Conservation (phyloP, 1,140 invertebrate species). For the Argopecten irradians region DNA sequence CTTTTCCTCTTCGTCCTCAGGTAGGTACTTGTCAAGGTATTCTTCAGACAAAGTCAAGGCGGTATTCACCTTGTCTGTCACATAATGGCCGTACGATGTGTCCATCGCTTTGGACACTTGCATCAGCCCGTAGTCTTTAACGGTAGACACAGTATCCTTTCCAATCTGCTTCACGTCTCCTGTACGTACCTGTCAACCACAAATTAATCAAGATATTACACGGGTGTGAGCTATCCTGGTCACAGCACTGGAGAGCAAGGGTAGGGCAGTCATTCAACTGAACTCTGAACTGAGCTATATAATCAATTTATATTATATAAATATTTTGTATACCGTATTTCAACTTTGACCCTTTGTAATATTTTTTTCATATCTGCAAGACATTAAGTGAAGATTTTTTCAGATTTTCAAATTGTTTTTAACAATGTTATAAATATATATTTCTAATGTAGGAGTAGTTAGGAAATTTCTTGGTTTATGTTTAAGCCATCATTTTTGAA, state of each 20-base stretch:
- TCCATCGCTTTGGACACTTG: conserved; percentile 57
- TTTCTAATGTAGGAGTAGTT: too few species aligned
- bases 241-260: not conserved
- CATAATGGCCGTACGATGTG: conserved; percentile 60
- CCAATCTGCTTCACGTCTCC: conserved; percentile 48
- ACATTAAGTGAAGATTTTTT: too few species aligned
- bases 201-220: not conserved
- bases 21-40: conserved; percentile 66
- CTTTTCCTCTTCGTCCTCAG: conserved; percentile 54
- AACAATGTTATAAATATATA: too few species aligned
- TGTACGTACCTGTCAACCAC: conserved; percentile 45
- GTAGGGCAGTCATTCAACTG: not conserved
- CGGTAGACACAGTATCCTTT: conserved; percentile 44
- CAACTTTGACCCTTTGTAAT: too few species aligned
- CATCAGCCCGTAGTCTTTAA: conserved; percentile 58
- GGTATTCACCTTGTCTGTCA: conserved; percentile 56
- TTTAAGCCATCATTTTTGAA: too few species aligned
- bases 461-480: too few species aligned
- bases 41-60: conserved; percentile 60
- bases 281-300: not conserved
- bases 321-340: too few species aligned
- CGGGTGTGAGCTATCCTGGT: not conserved
- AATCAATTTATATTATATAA: not conserved
- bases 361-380: too few species aligned
- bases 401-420: too few species aligned